Base-by-base conservation (phyloP, 92 coral and sea anemone genomes). In the Scolanthus callimorphus region DNA sequence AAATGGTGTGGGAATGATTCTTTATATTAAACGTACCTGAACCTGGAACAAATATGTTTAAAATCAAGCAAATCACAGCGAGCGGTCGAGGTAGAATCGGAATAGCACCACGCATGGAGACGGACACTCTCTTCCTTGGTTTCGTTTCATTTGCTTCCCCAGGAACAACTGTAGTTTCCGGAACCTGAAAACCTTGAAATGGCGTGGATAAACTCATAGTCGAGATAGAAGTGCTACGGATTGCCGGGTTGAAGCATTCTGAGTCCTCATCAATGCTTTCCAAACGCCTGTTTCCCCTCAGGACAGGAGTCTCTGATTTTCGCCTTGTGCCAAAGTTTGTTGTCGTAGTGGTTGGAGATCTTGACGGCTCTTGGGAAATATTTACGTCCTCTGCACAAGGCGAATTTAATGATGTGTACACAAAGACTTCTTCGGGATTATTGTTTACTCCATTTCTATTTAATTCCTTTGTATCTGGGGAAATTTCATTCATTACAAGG, bases 21-120 rank as follows among this genome's bases (percentile, higher is more conserved):
- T n/a, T n/a, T n/a, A n/a, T n/a, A n/a, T n/a, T n/a, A n/a, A n/a
- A 30, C 82, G 70, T 55, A 92, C 98, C 98, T 28, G 80, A 70
- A 17, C 98, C 96, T 15, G 98, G 98, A 1, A 88, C 23, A 20
- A 84, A 11, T 47, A 81, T 52, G 72, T 92, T 92, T 11, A 82
- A 70, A 20, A 92, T 69, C 44, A 92, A 80, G 71, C 98, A 92
- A 55, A 92, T 31, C 46, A 92, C 76, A n/a, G 98, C 98, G 8
- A 72, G 52, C 15, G 79, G 71, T 51, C 62, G 77, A 1, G 98
- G 90, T 59, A 92, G 51, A 17, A 84, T 73, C 3, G 98, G 98
- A 28, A 92, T 80, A 13, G 89, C 89, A 49, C 74, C 75, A 20
- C 71, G 77, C 22, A 61, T 67, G 15, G 83, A 48, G 11, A 75